Percentiles rank a stretch among this genome's conserved stretches.
These are phyloP conservation scores for Pediacus dermestoides DNA, from an alignment of 2,888 invertebrate species.

Conservation along the genomic window DNA sequence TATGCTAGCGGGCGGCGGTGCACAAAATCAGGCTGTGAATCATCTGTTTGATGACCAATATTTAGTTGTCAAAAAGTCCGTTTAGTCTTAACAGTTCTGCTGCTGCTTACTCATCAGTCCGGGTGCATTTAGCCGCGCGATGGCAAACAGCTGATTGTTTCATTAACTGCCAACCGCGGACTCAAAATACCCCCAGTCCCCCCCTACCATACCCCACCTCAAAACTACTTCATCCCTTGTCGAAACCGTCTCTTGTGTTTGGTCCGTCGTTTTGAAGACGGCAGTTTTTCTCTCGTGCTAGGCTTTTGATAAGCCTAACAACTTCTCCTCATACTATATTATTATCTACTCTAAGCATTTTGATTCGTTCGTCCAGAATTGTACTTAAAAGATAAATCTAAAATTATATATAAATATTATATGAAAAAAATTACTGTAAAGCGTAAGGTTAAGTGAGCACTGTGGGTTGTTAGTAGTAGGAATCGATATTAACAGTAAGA, in stretches of 20 bases:
- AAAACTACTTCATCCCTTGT: constrained; percentile 16
- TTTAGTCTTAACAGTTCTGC: constrained; percentile 37
- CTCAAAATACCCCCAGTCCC: too few relatives aligned
- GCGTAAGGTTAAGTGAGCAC: constrained; percentile 38
- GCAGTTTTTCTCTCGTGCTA: too few relatives aligned
- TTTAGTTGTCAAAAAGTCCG: constrained; percentile 49
- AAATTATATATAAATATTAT: constrained; percentile 13
- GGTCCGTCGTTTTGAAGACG: constrained; percentile 1
- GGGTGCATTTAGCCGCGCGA: constrained; percentile 33
- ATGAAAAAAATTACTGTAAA: constrained; percentile 33
- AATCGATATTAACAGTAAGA: constrained; percentile 38
- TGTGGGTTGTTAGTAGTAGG: constrained; percentile 40
- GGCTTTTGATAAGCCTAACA: too few relatives aligned
- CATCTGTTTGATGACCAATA: constrained; percentile 52
- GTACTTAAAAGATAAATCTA: constrained; percentile 39
- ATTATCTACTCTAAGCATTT: constrained; percentile 18
- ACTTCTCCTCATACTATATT: too few relatives aligned
- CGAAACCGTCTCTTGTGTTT: constrained; percentile 17
- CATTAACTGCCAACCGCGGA: constrained; percentile 24
- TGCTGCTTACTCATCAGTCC: constrained; percentile 35
- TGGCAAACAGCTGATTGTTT: constrained; percentile 29
- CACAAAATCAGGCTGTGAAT: constrained; percentile 56
- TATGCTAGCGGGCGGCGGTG: constrained; percentile 41
- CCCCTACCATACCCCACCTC: too few relatives aligned
- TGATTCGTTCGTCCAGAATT: constrained; percentile 43